Conservation (phyloP, 2,888 invertebrate genomes). For the Plutella xylostella region DNA sequence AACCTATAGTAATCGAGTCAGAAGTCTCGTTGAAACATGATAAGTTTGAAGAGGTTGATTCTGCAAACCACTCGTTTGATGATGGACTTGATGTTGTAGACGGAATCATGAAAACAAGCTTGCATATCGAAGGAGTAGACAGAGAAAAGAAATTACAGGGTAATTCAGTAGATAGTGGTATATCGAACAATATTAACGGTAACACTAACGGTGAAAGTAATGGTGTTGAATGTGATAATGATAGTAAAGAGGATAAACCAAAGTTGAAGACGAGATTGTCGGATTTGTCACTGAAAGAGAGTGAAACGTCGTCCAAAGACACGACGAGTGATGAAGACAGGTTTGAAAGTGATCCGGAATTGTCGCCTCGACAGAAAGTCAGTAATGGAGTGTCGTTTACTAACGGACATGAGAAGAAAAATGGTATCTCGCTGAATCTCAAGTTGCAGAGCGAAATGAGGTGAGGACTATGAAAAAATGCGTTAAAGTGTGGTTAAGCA, state of each 20-base stretch:
- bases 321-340: conserved; percentile 51
- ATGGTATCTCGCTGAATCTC: conserved; percentile 54
- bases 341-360: conserved; percentile 46
- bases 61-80: conserved; percentile 57
- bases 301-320: conserved; percentile 36
- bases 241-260: conserved; percentile 21
- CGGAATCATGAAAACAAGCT: conserved; percentile 35
- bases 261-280: conserved; percentile 44
- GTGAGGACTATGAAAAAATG: too few species aligned
- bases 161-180: conserved; percentile 58
- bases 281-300: conserved; percentile 48
- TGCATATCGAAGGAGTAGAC: conserved; percentile 27
- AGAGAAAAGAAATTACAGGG: conserved; percentile 43
- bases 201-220: conserved; percentile 21
- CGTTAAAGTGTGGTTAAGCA: too few species aligned
- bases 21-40: conserved; percentile 40
- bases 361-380: conserved; percentile 35
- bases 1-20: conserved; percentile 58
- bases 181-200: conserved; percentile 45
- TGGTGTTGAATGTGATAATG: conserved; percentile 23
- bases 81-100: conserved; percentile 56
- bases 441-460: conserved; percentile 61
- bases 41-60: conserved; percentile 42
- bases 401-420: conserved; percentile 39
- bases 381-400: conserved; percentile 23